Evolutionary conservation across 2,888 invertebrate species (phyloP), one percentile per base, ranked within the genome.

Genomic region (Drosophila prolongata): DNA sequence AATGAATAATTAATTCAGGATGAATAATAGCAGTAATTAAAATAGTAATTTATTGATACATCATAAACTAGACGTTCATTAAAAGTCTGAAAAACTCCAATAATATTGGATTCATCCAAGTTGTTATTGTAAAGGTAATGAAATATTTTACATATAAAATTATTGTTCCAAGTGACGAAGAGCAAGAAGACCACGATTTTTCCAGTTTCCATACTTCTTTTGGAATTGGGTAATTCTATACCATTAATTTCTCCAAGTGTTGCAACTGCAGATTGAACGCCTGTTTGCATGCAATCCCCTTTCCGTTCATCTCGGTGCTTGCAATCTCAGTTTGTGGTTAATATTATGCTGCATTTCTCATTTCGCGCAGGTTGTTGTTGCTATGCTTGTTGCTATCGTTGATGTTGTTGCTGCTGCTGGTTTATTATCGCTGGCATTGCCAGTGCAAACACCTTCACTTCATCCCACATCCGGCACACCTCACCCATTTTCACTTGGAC

Each of bases 251-350:
- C 42, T 42, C 52, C 9, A 55, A 42, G 70, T 71, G 68, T 50
- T 30, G 40, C 40, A 35, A 11, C 30, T 43, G 55, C 71, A 71
- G 64, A 71, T 64, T 71, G 71, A 64, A 44, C 55, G 40, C 64
- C 55, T 42, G 64, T 52, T 56, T 56, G 62, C 42, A 46, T 71
- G 53, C 71, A 56, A 54, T 59, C 42, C 47, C 35, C 37, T 50
- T 52, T 11, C 24, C 44, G 27, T 24, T 42, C 53, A 37, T 59
- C 16, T 46, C 44, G 57, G 76, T 77, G 79, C 79, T 77, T 80
- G 79, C 79, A 90, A 89, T 89, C 90, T 89, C 89, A 89, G 89
- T 89, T 89, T 89, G 89, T 80, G 89, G 90, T 90, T 89, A 87
- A 89, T 87, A 90, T 89, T 85, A 87, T 85, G 80, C 85, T 87